Evolutionary conservation across 2,888 invertebrate genomes (phyloP).

Genomic region (Meteorus colon): DNA sequence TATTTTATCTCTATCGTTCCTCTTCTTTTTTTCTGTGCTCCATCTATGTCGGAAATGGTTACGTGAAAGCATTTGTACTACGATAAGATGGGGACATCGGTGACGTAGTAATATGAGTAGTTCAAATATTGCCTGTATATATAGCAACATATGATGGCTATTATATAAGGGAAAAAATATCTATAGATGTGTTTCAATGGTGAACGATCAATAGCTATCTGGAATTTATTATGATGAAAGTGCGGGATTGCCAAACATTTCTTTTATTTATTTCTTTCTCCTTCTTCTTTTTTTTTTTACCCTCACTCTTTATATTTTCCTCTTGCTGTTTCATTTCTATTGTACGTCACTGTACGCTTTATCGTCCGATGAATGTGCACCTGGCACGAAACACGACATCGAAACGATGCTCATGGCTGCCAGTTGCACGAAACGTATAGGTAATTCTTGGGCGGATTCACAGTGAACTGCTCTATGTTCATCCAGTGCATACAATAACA

Average conservation of each 20-base stretch:
- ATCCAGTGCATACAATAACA: conserved; percentile 34
- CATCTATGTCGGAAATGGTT: neutral
- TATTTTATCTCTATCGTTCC: neutral
- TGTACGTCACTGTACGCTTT: conserved; percentile 26
- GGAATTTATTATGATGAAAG: conserved; percentile 10
- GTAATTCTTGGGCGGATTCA: conserved; percentile 36
- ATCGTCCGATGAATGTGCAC: conserved; percentile 42
- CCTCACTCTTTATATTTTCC: too few species aligned
- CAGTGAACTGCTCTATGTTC: conserved; percentile 7
- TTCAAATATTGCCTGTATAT: conserved; percentile 1
- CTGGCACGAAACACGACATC: conserved; percentile 43
- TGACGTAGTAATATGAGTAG: neutral
- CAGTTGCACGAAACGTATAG: conserved; percentile 42
- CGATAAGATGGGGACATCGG: neutral
- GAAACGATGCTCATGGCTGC: conserved; percentile 41
- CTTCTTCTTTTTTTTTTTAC: neutral
- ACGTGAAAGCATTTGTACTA: neutral
- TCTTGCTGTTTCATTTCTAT: neutral
- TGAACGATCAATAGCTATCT: conserved; percentile 9
- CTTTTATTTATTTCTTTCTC: neutral
- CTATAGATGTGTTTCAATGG: neutral
- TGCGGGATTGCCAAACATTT: conserved; percentile 10
- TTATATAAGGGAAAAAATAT: neutral
- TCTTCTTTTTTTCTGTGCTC: neutral
- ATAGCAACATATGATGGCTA: neutral